Evolutionary conservation across 2,888 invertebrate species (phyloP), one percentile per base, ranked within the genome.

Genomic region (Xylophagus ater): DNA sequence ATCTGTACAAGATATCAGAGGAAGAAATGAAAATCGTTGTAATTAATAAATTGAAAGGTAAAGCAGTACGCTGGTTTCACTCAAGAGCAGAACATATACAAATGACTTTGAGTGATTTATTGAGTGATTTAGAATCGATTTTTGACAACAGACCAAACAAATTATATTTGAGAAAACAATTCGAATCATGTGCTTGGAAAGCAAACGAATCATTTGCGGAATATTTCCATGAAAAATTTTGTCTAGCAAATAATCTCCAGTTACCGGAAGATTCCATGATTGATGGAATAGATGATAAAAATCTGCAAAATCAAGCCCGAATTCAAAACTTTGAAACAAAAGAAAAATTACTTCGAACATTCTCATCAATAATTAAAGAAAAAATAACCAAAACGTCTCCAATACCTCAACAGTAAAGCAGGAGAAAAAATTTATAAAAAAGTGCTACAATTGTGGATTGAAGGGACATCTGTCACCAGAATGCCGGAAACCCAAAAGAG

Each of bases 211-310:
- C 4, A 1, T 41, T 41, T 17, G n/a, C n/a, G n/a, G n/a, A n/a
- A n/a, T n/a, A n/a, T n/a, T n/a, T n/a, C n/a, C n/a, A n/a, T n/a
- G n/a, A 36, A 8, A 41, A 36, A 13, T 12, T 33, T 2, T 32
- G 10, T 2, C 23, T 41, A 12, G 18, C 33, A 9, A 24, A n/a
- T 1, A 34, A 19, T 9, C 2, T 37, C 6, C 24, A 26, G 7
- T 13, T 42, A 14, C 19, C 13, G 10, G 41, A 42, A 5, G 40
- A 36, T 1, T 31, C 31, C 13, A 8, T 40, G 2, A 19, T 40
- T 2, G 40, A 40, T 13, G 31, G 35, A 19, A 29, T 34, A 10
- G 14, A 28, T 3, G 33, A 41, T 12, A 19, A 33, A 21, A 33
- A 17, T 2, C 20, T 36, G 12, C 9, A 30, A 21, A 7, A 33